These are phyloP conservation scores for Epistrophe grossulariae DNA, from an alignment of 2,888 invertebrate genomes.

Conservation along the genomic window DNA sequence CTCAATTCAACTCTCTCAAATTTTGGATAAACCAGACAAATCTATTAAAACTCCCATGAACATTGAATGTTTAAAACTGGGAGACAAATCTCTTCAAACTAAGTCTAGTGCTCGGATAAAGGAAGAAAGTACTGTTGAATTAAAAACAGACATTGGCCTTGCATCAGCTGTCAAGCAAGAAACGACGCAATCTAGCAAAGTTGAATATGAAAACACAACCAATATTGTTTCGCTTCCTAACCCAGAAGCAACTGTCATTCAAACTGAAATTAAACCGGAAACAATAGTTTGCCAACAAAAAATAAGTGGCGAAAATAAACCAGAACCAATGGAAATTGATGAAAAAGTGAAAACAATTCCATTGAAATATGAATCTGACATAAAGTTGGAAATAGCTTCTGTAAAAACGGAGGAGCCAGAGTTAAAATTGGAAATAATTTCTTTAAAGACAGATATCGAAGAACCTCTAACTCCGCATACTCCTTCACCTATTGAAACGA, in stretches of 20 bases:
- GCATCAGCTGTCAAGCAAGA: constrained; percentile 32
- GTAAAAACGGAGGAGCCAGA: constrained; percentile 2
- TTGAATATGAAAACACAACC: constrained; percentile 2
- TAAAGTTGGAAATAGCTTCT: constrained; percentile 10
- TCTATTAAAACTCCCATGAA: constrained; percentile 4
- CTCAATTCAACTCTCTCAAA: constrained; percentile 43
- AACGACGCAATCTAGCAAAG: not conserved
- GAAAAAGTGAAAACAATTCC: constrained; percentile 30
- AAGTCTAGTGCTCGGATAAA: constrained; percentile 5
- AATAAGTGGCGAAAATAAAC: not conserved
- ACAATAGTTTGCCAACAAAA: not conserved
- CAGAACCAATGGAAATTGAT: constrained; percentile 38
- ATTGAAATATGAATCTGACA: constrained; percentile 31
- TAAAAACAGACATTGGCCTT: constrained; percentile 20
- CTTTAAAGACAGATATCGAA: not conserved
- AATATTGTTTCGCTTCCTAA: not conserved
- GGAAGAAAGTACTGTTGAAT: not conserved
- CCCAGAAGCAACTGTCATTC: not conserved
- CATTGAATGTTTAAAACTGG: constrained; percentile 35
- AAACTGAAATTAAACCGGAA: constrained; percentile 35
- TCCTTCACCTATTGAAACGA: constrained; percentile 49
- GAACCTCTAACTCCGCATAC: constrained; percentile 49
- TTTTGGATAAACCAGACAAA: constrained; percentile 37
- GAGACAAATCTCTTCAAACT: constrained; percentile 25
- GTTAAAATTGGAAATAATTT: constrained; percentile 7